Base-by-base conservation (phyloP, 2,113 vertebrate species). In the Gnathonemus echidnorhynchus region DNA sequence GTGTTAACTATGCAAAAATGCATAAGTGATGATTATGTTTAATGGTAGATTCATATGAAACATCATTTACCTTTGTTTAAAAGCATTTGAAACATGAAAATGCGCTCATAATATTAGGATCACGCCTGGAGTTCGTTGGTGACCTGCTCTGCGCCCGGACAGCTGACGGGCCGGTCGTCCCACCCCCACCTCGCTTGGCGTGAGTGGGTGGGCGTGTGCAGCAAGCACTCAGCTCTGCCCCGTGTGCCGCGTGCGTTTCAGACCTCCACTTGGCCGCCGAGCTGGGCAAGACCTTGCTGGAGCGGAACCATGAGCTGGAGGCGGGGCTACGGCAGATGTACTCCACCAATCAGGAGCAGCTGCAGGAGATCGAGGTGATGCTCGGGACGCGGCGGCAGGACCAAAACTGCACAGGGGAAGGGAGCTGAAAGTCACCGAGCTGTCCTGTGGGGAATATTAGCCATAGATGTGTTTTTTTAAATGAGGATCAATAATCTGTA, bases 251-350 rank as follows among this genome's bases (percentile, higher is more conserved):
- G 5, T 42, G 39, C 45, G 91, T 92, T 89, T 86, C 93, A 99
- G 98, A 99, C 95, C 96, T 99, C 91, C 97, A 98, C 89, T 97
- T 99, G 95, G 98, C 98, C 15, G 98, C 98, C 49, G 97, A 99
- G 92, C 95, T 99, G 66, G 98, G 98, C 15, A 99, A 99, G 95
- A 97, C 95, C 0, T 94, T 99, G 0, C 95, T 99, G 94, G 97
- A 99, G 92, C 96, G 97, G 74, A 99, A 99, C 95, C 95, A 97
- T n/a, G 98, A 99, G 90, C 92, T 99, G 93, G 98, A 99, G 91
- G 96, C 98, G 48, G 97, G 97, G 5, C 96, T 99, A 90, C 97
- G 98, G 93, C 97, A 99, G 94, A 98, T 99, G 98, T 97, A 96
- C 92, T 92, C 95, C 90, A 98, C 96, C 94, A 98, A 98, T 92